phyloP scores from a whole-genome alignment of 2,888 invertebrate species.

The Pseudococcus viburni region DNA sequence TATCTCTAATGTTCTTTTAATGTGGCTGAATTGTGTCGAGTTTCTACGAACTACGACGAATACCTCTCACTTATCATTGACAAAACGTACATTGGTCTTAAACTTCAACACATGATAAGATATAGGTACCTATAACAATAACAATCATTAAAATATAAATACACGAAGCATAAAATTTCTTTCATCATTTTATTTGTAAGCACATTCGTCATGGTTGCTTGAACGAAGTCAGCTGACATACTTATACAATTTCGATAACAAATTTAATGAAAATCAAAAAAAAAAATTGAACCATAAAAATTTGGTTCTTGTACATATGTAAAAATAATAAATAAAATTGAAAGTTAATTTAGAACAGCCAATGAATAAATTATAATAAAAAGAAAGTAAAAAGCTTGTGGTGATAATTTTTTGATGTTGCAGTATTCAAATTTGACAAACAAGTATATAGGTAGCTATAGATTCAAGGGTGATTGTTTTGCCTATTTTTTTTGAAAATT shows the following conservation, averaged over 20 bases:
- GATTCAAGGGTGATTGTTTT: too few relatives aligned
- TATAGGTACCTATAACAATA: background rate
- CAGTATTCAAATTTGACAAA: background rate
- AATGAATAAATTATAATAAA: background rate
- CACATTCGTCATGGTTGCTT: background rate
- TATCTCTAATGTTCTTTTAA: too few relatives aligned
- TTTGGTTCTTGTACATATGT: background rate
- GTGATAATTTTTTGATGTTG: background rate
- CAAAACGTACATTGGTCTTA: background rate
- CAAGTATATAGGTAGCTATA: too few relatives aligned
- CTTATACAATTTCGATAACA: background rate
- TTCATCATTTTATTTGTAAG: background rate
- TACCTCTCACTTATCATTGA: background rate
- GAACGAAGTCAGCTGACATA: background rate
- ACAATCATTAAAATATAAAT: background rate
- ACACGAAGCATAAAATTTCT: background rate
- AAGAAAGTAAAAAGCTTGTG: background rate
- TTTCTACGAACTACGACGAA: background rate
- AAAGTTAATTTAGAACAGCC: conserved; percentile 41
- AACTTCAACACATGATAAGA: background rate
- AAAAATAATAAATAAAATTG: background rate
- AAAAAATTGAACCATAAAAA: background rate
- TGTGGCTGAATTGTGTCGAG: background rate
- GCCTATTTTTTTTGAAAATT: too few relatives aligned
- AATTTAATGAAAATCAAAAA: background rate